A percentile compares a stretch with the other conserved stretches of the same genome.
phyloP scores from a whole-genome alignment of 2,888 invertebrate genomes.

The Drosophila ustulata region DNA sequence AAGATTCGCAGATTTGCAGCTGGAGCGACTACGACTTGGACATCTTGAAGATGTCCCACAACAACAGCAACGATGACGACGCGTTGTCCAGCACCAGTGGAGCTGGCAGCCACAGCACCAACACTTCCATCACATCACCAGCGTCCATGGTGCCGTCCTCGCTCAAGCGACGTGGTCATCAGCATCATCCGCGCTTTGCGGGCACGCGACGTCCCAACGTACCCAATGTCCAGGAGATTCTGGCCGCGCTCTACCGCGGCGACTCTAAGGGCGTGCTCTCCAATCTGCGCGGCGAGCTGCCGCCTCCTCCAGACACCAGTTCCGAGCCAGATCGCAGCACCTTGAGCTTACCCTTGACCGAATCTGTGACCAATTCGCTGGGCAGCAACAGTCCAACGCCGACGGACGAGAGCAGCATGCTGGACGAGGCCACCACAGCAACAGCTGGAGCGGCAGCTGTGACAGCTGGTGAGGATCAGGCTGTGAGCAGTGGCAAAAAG shows the following conservation, averaged over 20 bases:
- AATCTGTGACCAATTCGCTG: slow-evolving; percentile 80
- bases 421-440: slow-evolving; percentile 75
- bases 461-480: slow-evolving; percentile 7
- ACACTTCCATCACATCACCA: slow-evolving; percentile 44
- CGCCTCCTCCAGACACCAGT: slow-evolving; percentile 27
- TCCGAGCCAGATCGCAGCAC: slow-evolving; percentile 57
- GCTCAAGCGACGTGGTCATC: slow-evolving; percentile 89
- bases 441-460: slow-evolving; percentile 14
- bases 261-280: slow-evolving; percentile 82
- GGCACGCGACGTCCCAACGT: slow-evolving; percentile 87
- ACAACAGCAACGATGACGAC: slow-evolving; percentile 65
- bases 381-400: slow-evolving; percentile 84
- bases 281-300: slow-evolving; percentile 69
- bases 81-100: slow-evolving; percentile 74
- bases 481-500: slow-evolving; percentile 46
- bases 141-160: slow-evolving; percentile 72
- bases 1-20: slow-evolving; percentile 47
- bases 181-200: slow-evolving; percentile 90
- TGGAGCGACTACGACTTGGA: slow-evolving; percentile 62
- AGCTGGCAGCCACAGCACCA: slow-evolving; percentile 69
- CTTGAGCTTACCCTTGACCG: slow-evolving; percentile 81
- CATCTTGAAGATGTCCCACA: slow-evolving; percentile 41
- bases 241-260: slow-evolving; percentile 84
- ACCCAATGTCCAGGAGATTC: slow-evolving; percentile 85
- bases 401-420: slow-evolving; percentile 83